Base-by-base conservation (phyloP, 2,797 vertebrate genomes). In the Scyliorhinus canicula region DNA sequence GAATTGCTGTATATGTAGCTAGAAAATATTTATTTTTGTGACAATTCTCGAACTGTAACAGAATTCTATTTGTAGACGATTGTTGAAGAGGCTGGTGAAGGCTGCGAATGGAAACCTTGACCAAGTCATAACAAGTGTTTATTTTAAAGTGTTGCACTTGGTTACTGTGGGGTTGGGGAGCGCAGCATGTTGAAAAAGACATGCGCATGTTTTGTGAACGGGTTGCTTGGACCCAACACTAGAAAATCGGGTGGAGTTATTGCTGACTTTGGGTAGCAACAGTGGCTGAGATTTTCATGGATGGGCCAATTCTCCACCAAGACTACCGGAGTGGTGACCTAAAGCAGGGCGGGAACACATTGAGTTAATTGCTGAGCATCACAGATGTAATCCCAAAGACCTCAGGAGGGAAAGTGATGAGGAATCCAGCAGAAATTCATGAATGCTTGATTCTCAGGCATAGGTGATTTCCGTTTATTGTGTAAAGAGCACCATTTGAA, bases 11-110 rank as follows among this genome's bases (percentile, higher is more conserved):
- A 90, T n/a, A 57, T 60, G 35, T 60, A 60, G 60, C 50, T n/a
- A 24, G 55, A 90, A 35, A 57, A 90, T 90, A 60, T 88, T 55
- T 88, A 88, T 90, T 90, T 52, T 88, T 57, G 57, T 90, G 52
- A n/a, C 35, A 90, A 26, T 90, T 90, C 52, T 60, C 86, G n/a
- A 93, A 60, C 35, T 0, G 40, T n/a, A 90, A 19, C 14, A 40
- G 88, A 91, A 19, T 40, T 65, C n/a, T 40, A 65, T 91, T 91
- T 44, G 24, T 91, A 91, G 65, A 65, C 21, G 26, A 65, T 44
- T 91, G 60, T 65, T 65, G 60, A 91, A 91, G 26, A 82, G 19
- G 79, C 79, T 82, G 40, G 44, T 44, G 40, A 82, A 40, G 14
- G 77, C 4, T 44, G 77, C 21, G 77, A 82, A 24, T 82, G 77